Evolutionary conservation across 2,797 vertebrate genomes (phyloP).

Genomic region (Enteromius mattozi): DNA sequence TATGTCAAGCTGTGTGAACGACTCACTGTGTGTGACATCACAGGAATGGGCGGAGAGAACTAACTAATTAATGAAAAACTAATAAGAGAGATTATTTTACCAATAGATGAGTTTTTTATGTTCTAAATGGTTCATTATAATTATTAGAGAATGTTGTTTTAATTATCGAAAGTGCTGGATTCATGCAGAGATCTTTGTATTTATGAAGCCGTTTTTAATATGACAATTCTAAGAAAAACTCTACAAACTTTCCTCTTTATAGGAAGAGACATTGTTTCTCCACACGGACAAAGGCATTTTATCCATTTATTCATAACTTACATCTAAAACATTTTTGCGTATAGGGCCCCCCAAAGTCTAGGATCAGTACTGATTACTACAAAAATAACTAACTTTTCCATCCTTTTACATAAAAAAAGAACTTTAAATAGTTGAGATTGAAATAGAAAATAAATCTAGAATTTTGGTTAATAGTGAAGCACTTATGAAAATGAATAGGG

Average conservation of each 20-base stretch:
- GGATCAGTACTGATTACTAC: neutral
- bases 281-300: too few relatives aligned
- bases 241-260: neutral
- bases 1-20: constrained; percentile 21
- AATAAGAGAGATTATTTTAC: neutral
- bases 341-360: too few relatives aligned
- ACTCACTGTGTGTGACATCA: constrained; percentile 46
- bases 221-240: neutral
- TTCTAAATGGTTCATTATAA: neutral
- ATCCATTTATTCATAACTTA: too few relatives aligned
- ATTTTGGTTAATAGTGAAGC: too few relatives aligned
- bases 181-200: neutral
- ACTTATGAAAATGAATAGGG: too few relatives aligned
- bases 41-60: constrained; percentile 29
- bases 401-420: too few relatives aligned
- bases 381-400: neutral
- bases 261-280: too few relatives aligned
- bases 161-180: neutral
- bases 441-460: too few relatives aligned
- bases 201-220: neutral
- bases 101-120: neutral
- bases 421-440: too few relatives aligned
- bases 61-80: constrained; percentile 26
- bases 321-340: too few relatives aligned
- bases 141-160: neutral